Evolutionary conservation across 1,140 invertebrate genomes (phyloP).

Genomic region (Goniozus legneri): DNA sequence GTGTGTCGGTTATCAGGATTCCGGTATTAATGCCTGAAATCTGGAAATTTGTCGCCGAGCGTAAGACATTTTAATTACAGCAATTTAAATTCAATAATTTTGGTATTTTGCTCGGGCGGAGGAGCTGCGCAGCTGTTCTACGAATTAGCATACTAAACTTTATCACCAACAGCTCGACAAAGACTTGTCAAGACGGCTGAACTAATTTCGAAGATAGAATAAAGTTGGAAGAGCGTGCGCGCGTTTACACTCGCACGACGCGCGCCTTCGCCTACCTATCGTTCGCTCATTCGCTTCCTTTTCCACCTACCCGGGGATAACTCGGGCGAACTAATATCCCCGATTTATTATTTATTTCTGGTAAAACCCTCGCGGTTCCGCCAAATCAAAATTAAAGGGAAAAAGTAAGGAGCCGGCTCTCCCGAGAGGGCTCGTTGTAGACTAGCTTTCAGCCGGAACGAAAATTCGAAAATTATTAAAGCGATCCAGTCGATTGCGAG

Average conservation of each 20-base stretch:
- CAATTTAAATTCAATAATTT: constrained; percentile 58
- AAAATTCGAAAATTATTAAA: too few relatives aligned
- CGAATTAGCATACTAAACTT: constrained; percentile 57
- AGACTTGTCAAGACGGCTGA: constrained; percentile 55
- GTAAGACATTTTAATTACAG: constrained; percentile 52
- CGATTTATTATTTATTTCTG: constrained; percentile 32
- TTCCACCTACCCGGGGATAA: constrained; percentile 36
- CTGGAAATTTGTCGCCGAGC: constrained; percentile 18
- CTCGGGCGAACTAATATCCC: constrained; percentile 32
- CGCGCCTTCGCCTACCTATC: constrained; percentile 2
- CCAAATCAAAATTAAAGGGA: too few relatives aligned
- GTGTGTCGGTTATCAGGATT: constrained; percentile 1
- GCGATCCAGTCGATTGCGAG: too few relatives aligned
- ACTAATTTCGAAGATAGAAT: constrained; percentile 56
- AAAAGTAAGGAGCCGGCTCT: too few relatives aligned
- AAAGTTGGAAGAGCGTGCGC: constrained; percentile 42
- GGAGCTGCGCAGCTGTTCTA: constrained; percentile 50
- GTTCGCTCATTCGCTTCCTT: constrained; percentile 32
- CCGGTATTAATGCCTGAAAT: constrained; percentile 22
- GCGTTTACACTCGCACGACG: too few relatives aligned
- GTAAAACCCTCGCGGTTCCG: not conserved
- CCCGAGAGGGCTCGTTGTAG: too few relatives aligned
- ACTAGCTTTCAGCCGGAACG: too few relatives aligned
- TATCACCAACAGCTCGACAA: constrained; percentile 55
- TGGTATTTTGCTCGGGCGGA: constrained; percentile 43